Evolutionary conservation across 2,888 invertebrate species (phyloP).

Genomic region (Eudemis profundana): DNA sequence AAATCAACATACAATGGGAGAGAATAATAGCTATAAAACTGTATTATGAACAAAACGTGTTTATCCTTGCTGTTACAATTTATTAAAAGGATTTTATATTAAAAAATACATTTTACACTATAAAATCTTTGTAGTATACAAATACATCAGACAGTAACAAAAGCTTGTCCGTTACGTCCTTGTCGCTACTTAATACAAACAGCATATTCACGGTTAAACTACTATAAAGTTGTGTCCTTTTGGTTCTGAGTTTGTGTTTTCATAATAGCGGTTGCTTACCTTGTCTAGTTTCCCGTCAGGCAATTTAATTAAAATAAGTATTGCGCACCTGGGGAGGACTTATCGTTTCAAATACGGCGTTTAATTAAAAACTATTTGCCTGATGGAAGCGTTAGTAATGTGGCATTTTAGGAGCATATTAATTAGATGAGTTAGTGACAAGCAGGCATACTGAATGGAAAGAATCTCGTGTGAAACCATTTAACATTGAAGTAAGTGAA

Average conservation of each 20-base stretch:
- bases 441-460: no score
- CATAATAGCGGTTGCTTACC: background rate
- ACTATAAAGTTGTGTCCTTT: background rate
- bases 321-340: conserved; percentile 2
- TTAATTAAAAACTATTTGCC: conserved; percentile 14
- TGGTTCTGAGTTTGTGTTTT: background rate
- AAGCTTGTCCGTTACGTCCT: background rate
- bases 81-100: background rate
- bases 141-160: background rate
- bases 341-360: background rate
- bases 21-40: no score
- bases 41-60: background rate
- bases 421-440: no score
- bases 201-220: background rate
- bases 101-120: background rate
- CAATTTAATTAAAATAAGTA: conserved; percentile 32
- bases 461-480: no score
- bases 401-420: no score
- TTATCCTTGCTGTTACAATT: background rate
- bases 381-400: background rate
- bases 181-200: background rate
- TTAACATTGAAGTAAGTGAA: no score
- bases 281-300: background rate
- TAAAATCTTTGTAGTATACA: background rate
- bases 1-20: no score